These are phyloP conservation scores for Shargacucullia verbasci DNA, from an alignment of 2,888 invertebrate species.

Conservation along the genomic window DNA sequence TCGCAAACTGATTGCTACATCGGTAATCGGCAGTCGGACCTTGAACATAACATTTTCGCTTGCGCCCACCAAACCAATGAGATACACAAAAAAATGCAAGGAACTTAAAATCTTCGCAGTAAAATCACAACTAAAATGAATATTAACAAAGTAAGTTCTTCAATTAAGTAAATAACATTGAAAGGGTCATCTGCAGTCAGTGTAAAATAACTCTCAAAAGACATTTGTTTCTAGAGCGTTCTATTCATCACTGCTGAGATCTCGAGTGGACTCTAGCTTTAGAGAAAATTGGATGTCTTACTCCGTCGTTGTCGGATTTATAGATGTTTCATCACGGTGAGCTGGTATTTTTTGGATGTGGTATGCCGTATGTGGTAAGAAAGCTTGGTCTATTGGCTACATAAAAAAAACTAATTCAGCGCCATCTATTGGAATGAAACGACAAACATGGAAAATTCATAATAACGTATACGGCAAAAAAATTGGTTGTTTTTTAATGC, in stretches of 20 bases:
- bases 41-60: too few species aligned
- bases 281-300: conserved; percentile 87
- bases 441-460: too few species aligned
- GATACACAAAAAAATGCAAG: too few species aligned
- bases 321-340: conserved; percentile 72
- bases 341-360: conserved; percentile 55
- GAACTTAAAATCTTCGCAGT: background rate
- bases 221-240: conserved; percentile 80
- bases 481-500: too few species aligned
- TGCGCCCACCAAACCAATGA: too few species aligned
- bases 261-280: conserved; percentile 83
- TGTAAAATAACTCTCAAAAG: conserved; percentile 76
- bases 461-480: too few species aligned
- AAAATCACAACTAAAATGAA: conserved; percentile 9
- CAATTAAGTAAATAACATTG: conserved; percentile 68
- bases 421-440: too few species aligned
- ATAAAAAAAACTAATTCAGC: too few species aligned
- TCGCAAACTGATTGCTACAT: too few species aligned
- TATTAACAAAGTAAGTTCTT: conserved; percentile 27
- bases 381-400: too few species aligned
- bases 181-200: conserved; percentile 69
- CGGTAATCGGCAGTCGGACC: too few species aligned
- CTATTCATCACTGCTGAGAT: conserved; percentile 85
- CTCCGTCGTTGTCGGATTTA: conserved; percentile 79
- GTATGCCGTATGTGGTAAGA: too few species aligned